Evolutionary conservation across 2,888 invertebrate genomes (phyloP).

Genomic region (Amblyjoppa proteus): DNA sequence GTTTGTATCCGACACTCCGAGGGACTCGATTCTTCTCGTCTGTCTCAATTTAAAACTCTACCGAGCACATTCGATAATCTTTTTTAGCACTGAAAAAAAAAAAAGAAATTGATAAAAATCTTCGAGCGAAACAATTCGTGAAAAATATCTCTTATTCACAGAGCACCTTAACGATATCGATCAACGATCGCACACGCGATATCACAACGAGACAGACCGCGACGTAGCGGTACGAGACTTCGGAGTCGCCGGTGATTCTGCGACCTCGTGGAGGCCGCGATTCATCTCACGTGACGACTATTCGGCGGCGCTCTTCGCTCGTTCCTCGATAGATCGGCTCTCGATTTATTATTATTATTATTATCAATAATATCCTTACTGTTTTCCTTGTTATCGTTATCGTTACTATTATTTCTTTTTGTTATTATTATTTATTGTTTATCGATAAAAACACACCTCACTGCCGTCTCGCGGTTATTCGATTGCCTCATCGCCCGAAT

Average conservation of each 20-base stretch:
- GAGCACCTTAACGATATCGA: slow-evolving; percentile 25
- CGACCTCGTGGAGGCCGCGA: slow-evolving; percentile 42
- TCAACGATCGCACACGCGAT: slow-evolving; percentile 43
- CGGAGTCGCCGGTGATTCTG: slow-evolving; percentile 40
- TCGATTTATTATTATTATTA: not conserved
- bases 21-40: not conserved
- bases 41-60: not conserved
- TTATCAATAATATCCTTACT: not conserved
- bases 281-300: slow-evolving; percentile 37
- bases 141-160: slow-evolving; percentile 17
- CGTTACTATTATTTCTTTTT: not conserved
- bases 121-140: not conserved
- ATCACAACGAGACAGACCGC: slow-evolving; percentile 15
- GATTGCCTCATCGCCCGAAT: slow-evolving; percentile 38
- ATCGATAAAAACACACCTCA: slow-evolving; percentile 32
- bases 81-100: not conserved
- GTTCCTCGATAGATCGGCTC: not conserved
- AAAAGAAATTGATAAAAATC: not conserved
- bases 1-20: not conserved
- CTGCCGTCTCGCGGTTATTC: slow-evolving; percentile 31
- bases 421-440: slow-evolving; percentile 5
- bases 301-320: not conserved
- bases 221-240: slow-evolving; percentile 12
- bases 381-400: not conserved
- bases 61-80: not conserved